Evolutionary conservation across 2,797 vertebrate genomes (phyloP), one percentile per base, ranked within the genome.

Genomic region (Schizopygopsis malacanthus): DNA sequence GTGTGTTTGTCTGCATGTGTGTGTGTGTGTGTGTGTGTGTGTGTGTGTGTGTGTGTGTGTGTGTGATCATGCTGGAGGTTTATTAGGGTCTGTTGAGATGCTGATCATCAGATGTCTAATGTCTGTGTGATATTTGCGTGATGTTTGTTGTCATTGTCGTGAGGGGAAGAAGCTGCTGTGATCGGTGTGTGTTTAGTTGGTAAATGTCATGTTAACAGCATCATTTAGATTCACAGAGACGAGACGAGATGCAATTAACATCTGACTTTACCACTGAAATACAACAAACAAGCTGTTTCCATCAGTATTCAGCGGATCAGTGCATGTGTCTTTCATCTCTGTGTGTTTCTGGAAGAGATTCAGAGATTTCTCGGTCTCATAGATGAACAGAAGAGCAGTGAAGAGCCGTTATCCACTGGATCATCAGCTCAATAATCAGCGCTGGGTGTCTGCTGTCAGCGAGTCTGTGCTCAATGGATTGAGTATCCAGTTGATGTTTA

Each of bases 161-260:
- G 16, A 39, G 37, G 67, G 22, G 37, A 41, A 41, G 67, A 1
- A 72, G 41, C 22, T n/a, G 70, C 70, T 7, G 69, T 77, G 47
- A 52, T 75, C 25, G 22, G 18, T 41, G 22, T 72, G 41, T 72
- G 22, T 72, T 45, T 28, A 4, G 6, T 25, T 4, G 43, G n/a
- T 73, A 73, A 73, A 73, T 73, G 71, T 47, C 71, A 73, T 47
- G 71, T 73, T 72, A 72, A 72, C 70, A 47, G 22, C 43, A 25
- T 47, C 70, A 2, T 45, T 28, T 20, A 13, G 43, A 72, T 28
- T 47, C 70, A 72, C 65, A 10, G 65, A 69, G 65, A 69, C 22
- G 6, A 72, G 22, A 72, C 22, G 22, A 47, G n/a, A 73, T 10
- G 25, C 25, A 75, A 50, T 75, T 75, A 75, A 75, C 72, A 33